A percentile compares a stretch with the other conserved stretches of the same genome.
phyloP scores from a whole-genome alignment of 2,113 vertebrate genomes.

The Glaucidium brasilianum region DNA sequence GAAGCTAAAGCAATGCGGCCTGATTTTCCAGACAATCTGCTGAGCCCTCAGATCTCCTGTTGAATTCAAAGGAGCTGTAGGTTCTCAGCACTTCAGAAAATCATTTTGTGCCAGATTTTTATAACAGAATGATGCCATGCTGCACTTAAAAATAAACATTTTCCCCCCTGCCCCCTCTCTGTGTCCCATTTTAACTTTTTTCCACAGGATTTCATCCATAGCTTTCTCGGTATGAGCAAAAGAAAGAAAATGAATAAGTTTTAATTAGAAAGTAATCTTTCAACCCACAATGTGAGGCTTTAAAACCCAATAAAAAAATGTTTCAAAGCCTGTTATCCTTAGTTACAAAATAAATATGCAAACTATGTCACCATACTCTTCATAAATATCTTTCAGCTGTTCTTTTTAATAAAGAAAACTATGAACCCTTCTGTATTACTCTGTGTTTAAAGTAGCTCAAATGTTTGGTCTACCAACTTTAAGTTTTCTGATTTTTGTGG shows the following conservation, averaged over 20 bases:
- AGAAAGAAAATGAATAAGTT: not conserved
- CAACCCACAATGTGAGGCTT: not conserved
- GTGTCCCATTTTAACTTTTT: constrained; percentile 47
- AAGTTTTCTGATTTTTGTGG: constrained; percentile 22
- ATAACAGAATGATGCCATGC: constrained; percentile 60
- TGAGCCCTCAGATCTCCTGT: not conserved
- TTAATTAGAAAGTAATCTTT: constrained; percentile 41
- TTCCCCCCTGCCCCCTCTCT: not conserved
- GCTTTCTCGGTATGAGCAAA: not conserved
- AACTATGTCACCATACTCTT: not conserved
- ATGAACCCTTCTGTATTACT: not conserved
- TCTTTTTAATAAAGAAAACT: constrained; percentile 14
- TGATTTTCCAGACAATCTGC: constrained; percentile 6
- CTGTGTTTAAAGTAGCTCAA: constrained; percentile 13
- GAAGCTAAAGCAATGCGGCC: not conserved
- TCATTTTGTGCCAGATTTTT: constrained; percentile 36
- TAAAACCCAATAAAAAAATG: not conserved
- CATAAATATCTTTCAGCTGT: constrained; percentile 27
- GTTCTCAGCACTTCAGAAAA: constrained; percentile 31
- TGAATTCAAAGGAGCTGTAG: constrained; percentile 48
- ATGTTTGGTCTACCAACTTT: constrained; percentile 43
- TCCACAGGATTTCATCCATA: not conserved
- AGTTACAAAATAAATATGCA: constrained; percentile 9
- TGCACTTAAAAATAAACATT: constrained; percentile 58
- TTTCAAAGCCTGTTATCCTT: not conserved